Base-by-base conservation (phyloP, 2,797 vertebrate species). In the Austrolebias charrua region DNA sequence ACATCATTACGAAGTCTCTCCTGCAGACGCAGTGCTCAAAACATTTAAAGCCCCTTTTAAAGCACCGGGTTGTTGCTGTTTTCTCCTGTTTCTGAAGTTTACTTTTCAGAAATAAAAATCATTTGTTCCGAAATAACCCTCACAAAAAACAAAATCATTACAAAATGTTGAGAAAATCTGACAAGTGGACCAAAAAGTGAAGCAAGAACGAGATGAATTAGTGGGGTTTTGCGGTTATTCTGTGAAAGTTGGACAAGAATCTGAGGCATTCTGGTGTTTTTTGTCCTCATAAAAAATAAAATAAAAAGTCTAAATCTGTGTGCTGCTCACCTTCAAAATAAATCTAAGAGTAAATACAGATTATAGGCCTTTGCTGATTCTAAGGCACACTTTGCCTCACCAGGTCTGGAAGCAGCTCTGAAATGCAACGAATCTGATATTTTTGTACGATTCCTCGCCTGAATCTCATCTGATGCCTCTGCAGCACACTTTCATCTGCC, bases 401-500 rank as follows among this genome's bases (percentile, higher is more conserved):
- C 69, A 56, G 59, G 6, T 57, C 60, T 28, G 24, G 29, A 24
- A 71, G 57, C 33, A 10, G 16, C 75, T 47, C 29, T 14, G 1
- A 55, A 50, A 65, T 15, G 55, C 44, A 46, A 71, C 57, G 46
- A 71, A 69, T 46, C 60, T 50, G 64, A 73, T 66, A 46, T 69
- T 75, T 69, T 35, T 65, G 44, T 42, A 60, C 18, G 3, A 45
- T 61, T 73, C 63, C 45, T 67, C 76, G 73, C 73, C 73, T 63
- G 64, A 55, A 52, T 64, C 73, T 82, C 79, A 57, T 56, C 44
- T 46, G 57, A 76, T 69, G 59, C 48, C 64, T 72, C 79, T 40
- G 53, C 53, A 55, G 47, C 45, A 44, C 5, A 20, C 75, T 76
- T 69, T 79, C 58, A 75, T 79, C 79, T 71, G 68, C 64, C 71